Conservation (phyloP, 1,140 invertebrate species). For the Drosophila sturtevanti region DNA sequence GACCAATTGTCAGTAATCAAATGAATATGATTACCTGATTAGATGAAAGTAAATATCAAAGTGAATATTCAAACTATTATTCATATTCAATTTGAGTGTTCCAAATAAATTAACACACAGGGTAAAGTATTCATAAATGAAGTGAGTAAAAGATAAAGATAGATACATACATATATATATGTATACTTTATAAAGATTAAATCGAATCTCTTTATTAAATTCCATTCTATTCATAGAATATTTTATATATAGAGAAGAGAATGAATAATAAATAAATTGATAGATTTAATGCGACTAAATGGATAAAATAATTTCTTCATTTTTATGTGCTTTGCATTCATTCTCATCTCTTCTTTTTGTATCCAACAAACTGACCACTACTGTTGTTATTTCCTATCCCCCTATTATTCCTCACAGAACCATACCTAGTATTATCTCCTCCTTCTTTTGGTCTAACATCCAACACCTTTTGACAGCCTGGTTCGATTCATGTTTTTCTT, state of each 20-base stretch:
- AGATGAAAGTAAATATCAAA: neutral
- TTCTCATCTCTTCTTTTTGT: no score
- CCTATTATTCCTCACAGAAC: no score
- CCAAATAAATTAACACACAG: neutral
- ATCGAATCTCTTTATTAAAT: no score
- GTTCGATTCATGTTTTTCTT: neutral
- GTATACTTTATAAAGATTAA: neutral
- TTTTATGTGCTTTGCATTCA: no score
- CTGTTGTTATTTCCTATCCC: neutral
- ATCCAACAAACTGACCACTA: neutral
- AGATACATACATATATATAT: neutral
- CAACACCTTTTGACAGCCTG: constrained; percentile 37
- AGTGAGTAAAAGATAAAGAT: neutral
- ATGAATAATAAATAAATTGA: no score
- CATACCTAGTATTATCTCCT: neutral
- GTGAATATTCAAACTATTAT: neutral
- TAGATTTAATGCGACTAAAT: no score
- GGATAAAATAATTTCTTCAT: no score
- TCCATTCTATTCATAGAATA: no score
- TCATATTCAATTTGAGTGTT: neutral
- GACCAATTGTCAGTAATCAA: neutral
- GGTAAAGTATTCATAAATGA: neutral
- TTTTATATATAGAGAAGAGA: no score
- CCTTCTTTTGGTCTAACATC: constrained; percentile 39
- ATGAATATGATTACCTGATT: constrained; percentile 6